Conservation (phyloP, 2,888 invertebrate species). For the Ormia ochracea region DNA sequence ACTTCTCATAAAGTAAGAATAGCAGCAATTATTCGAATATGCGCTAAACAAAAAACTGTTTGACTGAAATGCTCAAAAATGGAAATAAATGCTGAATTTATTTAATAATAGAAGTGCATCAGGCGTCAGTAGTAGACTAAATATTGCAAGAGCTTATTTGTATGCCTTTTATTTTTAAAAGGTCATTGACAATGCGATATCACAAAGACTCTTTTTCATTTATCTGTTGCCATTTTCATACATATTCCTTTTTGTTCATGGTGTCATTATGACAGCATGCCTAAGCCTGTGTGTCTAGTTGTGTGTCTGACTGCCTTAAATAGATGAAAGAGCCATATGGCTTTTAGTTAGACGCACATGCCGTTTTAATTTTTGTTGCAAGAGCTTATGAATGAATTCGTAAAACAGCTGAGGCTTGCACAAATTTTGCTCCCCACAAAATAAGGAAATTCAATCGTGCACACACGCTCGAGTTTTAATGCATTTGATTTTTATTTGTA, state of each 20-base stretch:
- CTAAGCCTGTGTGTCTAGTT: neutral
- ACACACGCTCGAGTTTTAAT: neutral
- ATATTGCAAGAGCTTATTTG: neutral
- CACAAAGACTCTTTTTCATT: slow-evolving; percentile 41
- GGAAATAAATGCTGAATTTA: slow-evolving; percentile 13
- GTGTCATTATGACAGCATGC: slow-evolving; percentile 11
- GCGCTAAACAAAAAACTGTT: neutral
- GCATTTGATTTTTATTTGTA: neutral
- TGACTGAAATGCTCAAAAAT: slow-evolving; percentile 30
- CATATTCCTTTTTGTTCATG: neutral
- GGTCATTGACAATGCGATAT: slow-evolving; percentile 48
- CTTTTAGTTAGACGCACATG: slow-evolving; percentile 57
- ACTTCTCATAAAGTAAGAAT: neutral
- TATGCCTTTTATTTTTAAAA: slow-evolving; percentile 26
- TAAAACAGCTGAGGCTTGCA: slow-evolving; percentile 61
- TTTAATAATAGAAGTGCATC: slow-evolving; percentile 44
- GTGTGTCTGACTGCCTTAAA: neutral
- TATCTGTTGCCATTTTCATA: neutral
- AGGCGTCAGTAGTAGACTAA: neutral
- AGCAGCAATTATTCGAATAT: neutral
- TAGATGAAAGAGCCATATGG: slow-evolving; percentile 51
- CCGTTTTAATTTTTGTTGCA: slow-evolving; percentile 55
- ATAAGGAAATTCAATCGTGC: neutral
- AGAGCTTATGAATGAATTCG: slow-evolving; percentile 60
- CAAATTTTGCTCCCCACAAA: slow-evolving; percentile 21